These are phyloP conservation scores for Odocoileus virginianus DNA, from an alignment of 2,113 vertebrate genomes.

Conservation along the genomic window DNA sequence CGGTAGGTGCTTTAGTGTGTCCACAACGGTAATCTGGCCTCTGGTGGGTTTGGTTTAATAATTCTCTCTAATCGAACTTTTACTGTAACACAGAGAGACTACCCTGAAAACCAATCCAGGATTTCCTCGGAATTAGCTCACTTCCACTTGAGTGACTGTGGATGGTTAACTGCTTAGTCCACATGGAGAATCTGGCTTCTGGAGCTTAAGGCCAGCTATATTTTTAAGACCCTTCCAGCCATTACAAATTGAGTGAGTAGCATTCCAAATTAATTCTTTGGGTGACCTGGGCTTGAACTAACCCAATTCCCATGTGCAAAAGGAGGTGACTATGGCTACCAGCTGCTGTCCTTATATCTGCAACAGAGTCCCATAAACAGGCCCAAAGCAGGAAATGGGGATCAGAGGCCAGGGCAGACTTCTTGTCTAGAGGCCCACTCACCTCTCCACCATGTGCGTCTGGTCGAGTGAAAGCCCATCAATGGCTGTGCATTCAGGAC, in stretches of 20 bases:
- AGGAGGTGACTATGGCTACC: slow-evolving; percentile 58
- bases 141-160: neutral
- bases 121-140: slow-evolving; percentile 31
- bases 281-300: slow-evolving; percentile 71
- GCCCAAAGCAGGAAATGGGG: slow-evolving; percentile 33
- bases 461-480: slow-evolving; percentile 97
- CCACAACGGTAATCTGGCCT: neutral
- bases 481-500: slow-evolving; percentile 98
- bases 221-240: slow-evolving; percentile 65
- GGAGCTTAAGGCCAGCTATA: slow-evolving; percentile 52
- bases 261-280: slow-evolving; percentile 72
- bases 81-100: neutral
- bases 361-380: slow-evolving; percentile 32
- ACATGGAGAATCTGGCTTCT: slow-evolving; percentile 1
- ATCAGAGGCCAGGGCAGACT: neutral
- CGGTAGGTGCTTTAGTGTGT: neutral
- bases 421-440: slow-evolving; percentile 60
- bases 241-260: slow-evolving; percentile 63
- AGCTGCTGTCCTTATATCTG: slow-evolving; percentile 61
- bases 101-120: neutral
- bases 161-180: neutral
- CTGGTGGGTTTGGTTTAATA: neutral
- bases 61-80: slow-evolving; percentile 11
- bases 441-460: slow-evolving; percentile 98
- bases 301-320: slow-evolving; percentile 50